Evolutionary conservation across 2,113 vertebrate species (phyloP), one percentile per base, ranked within the genome.

Genomic region (Scortum barcoo): DNA sequence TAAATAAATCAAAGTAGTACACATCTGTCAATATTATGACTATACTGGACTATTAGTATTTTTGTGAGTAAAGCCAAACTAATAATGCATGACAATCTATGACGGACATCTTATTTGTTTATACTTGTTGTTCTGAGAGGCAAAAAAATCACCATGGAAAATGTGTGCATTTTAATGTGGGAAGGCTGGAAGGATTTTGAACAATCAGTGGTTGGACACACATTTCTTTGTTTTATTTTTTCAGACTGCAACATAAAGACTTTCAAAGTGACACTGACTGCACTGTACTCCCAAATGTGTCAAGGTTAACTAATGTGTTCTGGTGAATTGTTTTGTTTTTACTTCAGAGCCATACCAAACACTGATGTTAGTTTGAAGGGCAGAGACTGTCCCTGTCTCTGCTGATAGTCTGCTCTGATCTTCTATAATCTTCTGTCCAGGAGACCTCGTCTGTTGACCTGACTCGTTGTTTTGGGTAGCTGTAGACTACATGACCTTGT

Each of bases 381-480:
- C 7, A 67, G 54, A 85, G 5, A 28, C 51, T 56, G 80, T 83
- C 79, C 62, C 50, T 42, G 4, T 53, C 44, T 42, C n/a, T 24
- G 36, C 62, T 77, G 78, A 82, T 63, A 62, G 63, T 50, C 14
- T 22, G 2, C 48, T 44, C 33, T 19, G 38, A 66, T 71, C 30
- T 57, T 71, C 7, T 58, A 33, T 74, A 73, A 81, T 70, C 76
- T 67, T 62, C 8, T 19, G 33, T 28, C 16, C 24, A 51, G 7
- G 67, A 46, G 57, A 77, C 80, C 62, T 89, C 1, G 53, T 75
- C 81, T 86, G 16, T 54, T 26, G 63, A 28, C 42, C 19, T 44
- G 50, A 56, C 36, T 1, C 24, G 22, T 65, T 92, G 83, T 87
- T 90, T 84, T 83, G 81, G 85, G 74, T 42, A 74, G 33, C 66